Evolutionary conservation across 1,140 invertebrate species (phyloP).

Genomic region (Heliothis virescens): DNA sequence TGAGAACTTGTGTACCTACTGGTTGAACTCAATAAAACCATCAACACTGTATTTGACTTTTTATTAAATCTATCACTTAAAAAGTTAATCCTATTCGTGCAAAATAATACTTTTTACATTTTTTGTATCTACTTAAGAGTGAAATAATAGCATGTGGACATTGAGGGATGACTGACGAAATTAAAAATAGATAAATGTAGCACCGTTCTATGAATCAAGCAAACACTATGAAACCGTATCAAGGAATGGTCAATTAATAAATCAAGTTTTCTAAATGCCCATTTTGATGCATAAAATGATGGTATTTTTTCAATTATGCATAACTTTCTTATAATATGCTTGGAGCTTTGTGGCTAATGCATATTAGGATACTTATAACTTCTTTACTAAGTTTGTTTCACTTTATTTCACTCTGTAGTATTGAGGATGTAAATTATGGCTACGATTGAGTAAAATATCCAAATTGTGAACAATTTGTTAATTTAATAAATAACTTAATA

Average conservation of each 20-base stretch:
- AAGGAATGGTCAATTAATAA: too few relatives aligned
- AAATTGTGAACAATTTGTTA: conserved; percentile 58
- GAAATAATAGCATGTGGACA: conserved; percentile 18
- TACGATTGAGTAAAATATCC: conserved; percentile 46
- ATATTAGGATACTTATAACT: background rate
- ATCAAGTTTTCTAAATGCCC: too few relatives aligned
- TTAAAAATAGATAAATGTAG: conserved; percentile 2
- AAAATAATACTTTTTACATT: conserved; percentile 77
- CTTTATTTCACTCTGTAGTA: conserved; percentile 35
- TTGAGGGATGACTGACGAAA: conserved; percentile 26
- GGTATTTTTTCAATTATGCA: too few relatives aligned
- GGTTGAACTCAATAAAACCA: conserved; percentile 44
- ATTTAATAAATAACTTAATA: conserved; percentile 83
- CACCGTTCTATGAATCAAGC: background rate
- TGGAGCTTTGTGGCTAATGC: background rate
- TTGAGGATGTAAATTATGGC: conserved; percentile 33
- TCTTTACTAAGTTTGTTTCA: conserved; percentile 39
- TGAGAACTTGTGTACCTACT: background rate
- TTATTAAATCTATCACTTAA: conserved; percentile 77
- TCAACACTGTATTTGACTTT: conserved; percentile 30
- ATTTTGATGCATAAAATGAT: too few relatives aligned
- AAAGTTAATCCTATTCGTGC: conserved; percentile 78
- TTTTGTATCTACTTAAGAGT: conserved; percentile 14
- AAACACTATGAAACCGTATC: too few relatives aligned
- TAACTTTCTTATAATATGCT: background rate